Evolutionary conservation across 2,113 vertebrate species (phyloP).

Genomic region (Ceyx margarethae): DNA sequence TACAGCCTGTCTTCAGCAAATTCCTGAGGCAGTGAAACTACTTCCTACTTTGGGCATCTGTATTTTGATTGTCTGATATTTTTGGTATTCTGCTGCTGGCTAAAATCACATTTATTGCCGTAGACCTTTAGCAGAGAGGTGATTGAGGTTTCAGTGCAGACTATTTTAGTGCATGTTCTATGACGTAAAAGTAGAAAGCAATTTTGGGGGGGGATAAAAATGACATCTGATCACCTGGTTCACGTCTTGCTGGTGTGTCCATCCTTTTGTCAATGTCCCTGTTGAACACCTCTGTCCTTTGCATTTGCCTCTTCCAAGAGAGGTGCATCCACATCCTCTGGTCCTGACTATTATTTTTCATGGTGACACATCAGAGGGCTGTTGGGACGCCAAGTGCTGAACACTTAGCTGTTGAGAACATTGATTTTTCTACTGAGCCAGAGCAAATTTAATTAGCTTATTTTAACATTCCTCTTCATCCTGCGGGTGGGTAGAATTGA

Average conservation of each 20-base stretch:
- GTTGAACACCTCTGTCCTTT: not conserved
- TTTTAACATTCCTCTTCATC: slow-evolving; percentile 34
- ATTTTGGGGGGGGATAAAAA: not conserved
- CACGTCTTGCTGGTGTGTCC: not conserved
- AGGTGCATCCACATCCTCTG: not conserved
- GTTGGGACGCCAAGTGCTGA: not conserved
- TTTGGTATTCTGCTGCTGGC: not conserved
- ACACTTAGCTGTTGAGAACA: not conserved
- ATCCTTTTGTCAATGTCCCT: not conserved
- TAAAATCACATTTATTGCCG: not conserved
- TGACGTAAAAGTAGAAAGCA: not conserved
- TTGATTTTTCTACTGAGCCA: slow-evolving; percentile 41
- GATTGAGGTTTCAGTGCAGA: not conserved
- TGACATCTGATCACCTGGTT: not conserved
- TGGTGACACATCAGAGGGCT: not conserved
- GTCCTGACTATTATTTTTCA: not conserved
- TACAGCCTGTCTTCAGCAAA: not conserved
- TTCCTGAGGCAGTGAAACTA: not conserved
- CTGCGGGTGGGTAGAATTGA: slow-evolving; percentile 7
- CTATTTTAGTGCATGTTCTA: not conserved
- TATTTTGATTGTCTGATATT: not conserved
- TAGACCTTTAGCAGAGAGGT: not conserved
- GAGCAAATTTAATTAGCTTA: slow-evolving; percentile 55
- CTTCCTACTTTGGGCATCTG: not conserved
- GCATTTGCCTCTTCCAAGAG: not conserved